Percentiles rank a stretch among this genome's conserved stretches.
Evolutionary conservation across 2,888 invertebrate species (phyloP).

Genomic region (Drosophila yooni): DNA sequence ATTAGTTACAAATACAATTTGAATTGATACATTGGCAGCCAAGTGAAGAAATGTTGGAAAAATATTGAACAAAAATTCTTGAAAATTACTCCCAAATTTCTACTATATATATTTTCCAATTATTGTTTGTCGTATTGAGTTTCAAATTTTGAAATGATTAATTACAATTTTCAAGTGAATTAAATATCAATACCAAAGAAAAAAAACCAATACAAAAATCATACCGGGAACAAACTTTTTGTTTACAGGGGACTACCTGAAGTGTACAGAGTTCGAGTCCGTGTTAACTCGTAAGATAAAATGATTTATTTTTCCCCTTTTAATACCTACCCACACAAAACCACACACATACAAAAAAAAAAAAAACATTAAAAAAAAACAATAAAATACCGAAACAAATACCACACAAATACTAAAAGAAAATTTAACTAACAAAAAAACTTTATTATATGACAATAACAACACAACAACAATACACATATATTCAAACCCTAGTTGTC

Average conservation of each 20-base stretch:
- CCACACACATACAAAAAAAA: conserved; percentile 23
- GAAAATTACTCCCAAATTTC: conserved; percentile 24
- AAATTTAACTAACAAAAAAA: conserved; percentile 31
- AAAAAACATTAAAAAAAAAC: conserved; percentile 7
- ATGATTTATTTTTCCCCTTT: conserved; percentile 77
- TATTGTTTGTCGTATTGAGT: conserved; percentile 47
- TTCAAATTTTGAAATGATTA: conserved; percentile 25
- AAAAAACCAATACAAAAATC: conserved; percentile 67
- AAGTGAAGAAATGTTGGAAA: conserved; percentile 14
- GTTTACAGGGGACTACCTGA: conserved; percentile 89
- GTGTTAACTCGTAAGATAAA: conserved; percentile 92
- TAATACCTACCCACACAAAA: conserved; percentile 28
- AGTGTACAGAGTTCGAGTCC: conserved; percentile 94
- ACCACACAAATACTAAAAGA: conserved; percentile 39
- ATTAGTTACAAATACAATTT: conserved; percentile 12
- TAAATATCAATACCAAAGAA: conserved; percentile 42
- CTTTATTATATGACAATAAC: neutral
- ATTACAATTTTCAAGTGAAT: conserved; percentile 26
- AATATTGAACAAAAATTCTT: conserved; percentile 7
- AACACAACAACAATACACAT: conserved; percentile 37
- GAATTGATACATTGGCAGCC: conserved; percentile 49
- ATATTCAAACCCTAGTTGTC: conserved; percentile 53
- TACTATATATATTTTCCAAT: conserved; percentile 16
- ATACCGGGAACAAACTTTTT: conserved; percentile 84
- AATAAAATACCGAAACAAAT: conserved; percentile 30